Evolutionary conservation across 1,140 invertebrate species (phyloP).

Genomic region (Aphidius gifuensis): DNA sequence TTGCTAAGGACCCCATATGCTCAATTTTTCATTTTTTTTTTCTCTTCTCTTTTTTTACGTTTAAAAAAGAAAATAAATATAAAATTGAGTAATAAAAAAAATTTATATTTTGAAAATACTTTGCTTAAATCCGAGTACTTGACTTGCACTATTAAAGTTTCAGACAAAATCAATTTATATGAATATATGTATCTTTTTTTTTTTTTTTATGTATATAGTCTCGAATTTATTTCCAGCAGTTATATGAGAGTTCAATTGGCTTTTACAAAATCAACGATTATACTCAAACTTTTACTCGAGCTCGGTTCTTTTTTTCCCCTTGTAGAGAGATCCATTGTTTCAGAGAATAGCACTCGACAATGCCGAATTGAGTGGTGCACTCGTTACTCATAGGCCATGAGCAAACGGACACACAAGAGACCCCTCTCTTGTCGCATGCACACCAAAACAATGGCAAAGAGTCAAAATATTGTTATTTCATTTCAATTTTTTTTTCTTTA

Average conservation of each 20-base stretch:
- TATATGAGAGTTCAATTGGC: background rate
- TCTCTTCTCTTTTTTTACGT: too few species aligned
- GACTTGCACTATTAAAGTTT: too few species aligned
- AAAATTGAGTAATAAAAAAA: too few species aligned
- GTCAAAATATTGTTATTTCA: constrained; percentile 26
- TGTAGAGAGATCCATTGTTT: constrained; percentile 24
- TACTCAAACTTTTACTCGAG: background rate
- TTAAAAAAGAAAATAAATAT: too few species aligned
- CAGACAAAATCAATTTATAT: too few species aligned
- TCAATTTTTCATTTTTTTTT: too few species aligned
- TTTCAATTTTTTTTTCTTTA: constrained; percentile 19
- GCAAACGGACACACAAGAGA: constrained; percentile 14
- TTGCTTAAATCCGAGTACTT: too few species aligned
- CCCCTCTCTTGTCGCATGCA: background rate
- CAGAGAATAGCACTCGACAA: constrained; percentile 27
- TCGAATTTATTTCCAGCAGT: too few species aligned
- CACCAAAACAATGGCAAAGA: constrained; percentile 17
- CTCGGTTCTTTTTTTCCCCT: background rate
- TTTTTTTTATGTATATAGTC: too few species aligned
- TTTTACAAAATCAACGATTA: constrained; percentile 8
- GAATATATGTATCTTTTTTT: too few species aligned
- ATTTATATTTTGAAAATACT: too few species aligned
- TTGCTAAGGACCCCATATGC: background rate
- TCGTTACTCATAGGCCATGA: constrained; percentile 18
- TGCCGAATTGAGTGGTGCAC: constrained; percentile 20